These are phyloP conservation scores for Physella acuta DNA, from an alignment of 1,140 invertebrate species.

Conservation along the genomic window DNA sequence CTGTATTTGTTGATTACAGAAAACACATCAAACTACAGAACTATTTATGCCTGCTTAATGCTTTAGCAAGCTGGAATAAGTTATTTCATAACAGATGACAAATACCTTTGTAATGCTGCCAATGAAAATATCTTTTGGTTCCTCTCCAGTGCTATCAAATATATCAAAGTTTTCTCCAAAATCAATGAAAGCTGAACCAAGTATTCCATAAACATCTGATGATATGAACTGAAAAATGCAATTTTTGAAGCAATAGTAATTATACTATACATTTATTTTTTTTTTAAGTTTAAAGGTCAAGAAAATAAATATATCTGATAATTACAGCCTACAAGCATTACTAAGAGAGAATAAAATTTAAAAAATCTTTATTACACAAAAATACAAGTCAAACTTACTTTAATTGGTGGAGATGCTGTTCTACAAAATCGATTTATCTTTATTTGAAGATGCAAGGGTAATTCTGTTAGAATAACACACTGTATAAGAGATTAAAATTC, in stretches of 20 bases:
- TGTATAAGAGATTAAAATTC: slow-evolving; percentile 39
- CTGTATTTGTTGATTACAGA: too few species aligned
- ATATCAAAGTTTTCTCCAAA: slow-evolving; percentile 60
- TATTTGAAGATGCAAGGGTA: slow-evolving; percentile 41
- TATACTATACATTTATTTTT: neutral
- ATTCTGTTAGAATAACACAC: slow-evolving; percentile 58
- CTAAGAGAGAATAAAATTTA: too few species aligned
- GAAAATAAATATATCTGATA: neutral
- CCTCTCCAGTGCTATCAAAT: slow-evolving; percentile 56
- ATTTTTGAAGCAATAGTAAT: neutral
- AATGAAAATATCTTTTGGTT: slow-evolving; percentile 56
- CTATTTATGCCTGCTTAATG: neutral
- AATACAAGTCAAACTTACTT: slow-evolving; percentile 42
- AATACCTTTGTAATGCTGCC: slow-evolving; percentile 53
- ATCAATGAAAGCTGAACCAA: slow-evolving; percentile 55
- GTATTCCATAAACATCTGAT: slow-evolving; percentile 58
- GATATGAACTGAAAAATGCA: slow-evolving; percentile 55
- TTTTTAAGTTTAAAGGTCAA: neutral
- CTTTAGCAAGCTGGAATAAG: neutral
- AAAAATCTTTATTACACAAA: neutral
- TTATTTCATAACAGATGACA: neutral
- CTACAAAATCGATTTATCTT: slow-evolving; percentile 54
- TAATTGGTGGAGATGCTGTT: slow-evolving; percentile 47
- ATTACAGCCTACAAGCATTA: too few species aligned
- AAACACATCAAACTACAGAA: too few species aligned